Evolutionary conservation across 2,113 vertebrate genomes (phyloP).

Genomic region (Gnathonemus echidnorhynchus): DNA sequence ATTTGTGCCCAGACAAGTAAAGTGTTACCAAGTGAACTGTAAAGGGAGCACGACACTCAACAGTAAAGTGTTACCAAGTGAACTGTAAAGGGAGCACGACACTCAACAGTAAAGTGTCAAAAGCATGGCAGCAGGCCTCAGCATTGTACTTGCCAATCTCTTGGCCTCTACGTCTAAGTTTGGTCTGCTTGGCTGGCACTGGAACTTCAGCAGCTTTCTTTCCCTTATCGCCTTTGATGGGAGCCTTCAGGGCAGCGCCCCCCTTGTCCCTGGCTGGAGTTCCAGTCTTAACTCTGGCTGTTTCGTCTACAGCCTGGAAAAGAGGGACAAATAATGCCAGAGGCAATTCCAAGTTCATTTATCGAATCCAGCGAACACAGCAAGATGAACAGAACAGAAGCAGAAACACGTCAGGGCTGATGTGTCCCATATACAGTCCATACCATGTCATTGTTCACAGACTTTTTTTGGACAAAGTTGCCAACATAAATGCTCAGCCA

Average conservation of each 20-base stretch:
- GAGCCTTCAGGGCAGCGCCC: conserved; percentile 27
- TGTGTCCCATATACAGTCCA: not conserved
- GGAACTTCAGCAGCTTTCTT: conserved; percentile 42
- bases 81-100: no score
- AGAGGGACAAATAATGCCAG: not conserved
- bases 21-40: no score
- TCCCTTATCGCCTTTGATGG: conserved; percentile 58
- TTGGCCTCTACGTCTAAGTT: conserved; percentile 67
- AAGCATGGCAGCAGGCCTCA: conserved; percentile 35
- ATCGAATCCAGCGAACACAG: not conserved
- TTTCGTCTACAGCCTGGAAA: conserved; percentile 36
- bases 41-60: no score
- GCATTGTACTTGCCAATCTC: conserved; percentile 60
- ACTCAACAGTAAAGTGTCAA: no score
- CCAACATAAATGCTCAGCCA: not conserved
- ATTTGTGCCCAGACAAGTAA: not conserved
- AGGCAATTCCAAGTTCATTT: not conserved
- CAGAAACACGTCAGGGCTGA: not conserved
- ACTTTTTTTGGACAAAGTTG: not conserved
- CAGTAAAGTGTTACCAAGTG: no score
- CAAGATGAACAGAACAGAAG: not conserved
- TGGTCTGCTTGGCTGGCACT: conserved; percentile 51
- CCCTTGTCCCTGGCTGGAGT: conserved; percentile 49
- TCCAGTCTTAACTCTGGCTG: conserved; percentile 38
- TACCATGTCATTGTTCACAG: not conserved